Percentiles rank a stretch among this genome's conserved stretches.
These are phyloP conservation scores for Panurus biarmicus DNA, from an alignment of 2,113 vertebrate species.

Conservation along the genomic window DNA sequence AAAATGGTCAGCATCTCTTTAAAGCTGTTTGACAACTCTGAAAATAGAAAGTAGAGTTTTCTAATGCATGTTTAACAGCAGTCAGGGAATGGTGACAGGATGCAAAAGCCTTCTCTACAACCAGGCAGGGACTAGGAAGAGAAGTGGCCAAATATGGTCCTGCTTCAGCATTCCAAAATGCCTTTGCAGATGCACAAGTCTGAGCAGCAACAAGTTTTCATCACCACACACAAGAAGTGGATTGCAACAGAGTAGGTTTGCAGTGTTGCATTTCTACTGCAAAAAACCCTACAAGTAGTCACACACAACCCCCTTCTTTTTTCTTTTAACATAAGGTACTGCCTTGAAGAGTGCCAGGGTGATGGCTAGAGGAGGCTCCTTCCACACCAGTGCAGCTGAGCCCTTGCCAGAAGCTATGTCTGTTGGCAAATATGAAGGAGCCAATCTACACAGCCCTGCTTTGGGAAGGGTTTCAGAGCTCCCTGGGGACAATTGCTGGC, in stretches of 20 bases:
- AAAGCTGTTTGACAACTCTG: slow-evolving; percentile 5
- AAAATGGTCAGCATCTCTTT: slow-evolving; percentile 14
- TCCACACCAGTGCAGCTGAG: not conserved
- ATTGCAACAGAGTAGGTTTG: not conserved
- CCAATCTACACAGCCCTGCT: not conserved
- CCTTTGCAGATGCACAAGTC: not conserved
- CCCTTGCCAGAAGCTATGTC: not conserved
- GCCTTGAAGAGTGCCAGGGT: not conserved
- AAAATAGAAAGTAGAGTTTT: slow-evolving; percentile 52
- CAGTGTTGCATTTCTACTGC: not conserved
- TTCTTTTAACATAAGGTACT: not conserved
- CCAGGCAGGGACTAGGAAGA: not conserved
- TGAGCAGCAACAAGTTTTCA: not conserved
- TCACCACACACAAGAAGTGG: not conserved
- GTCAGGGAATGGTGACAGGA: slow-evolving; percentile 11
- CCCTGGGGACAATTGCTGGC: not conserved
- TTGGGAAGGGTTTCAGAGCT: not conserved
- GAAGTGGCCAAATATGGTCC: slow-evolving; percentile 68
- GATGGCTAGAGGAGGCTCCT: not conserved
- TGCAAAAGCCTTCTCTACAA: not conserved
- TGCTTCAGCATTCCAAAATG: slow-evolving; percentile 22
- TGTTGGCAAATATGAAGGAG: not conserved
- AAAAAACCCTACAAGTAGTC: not conserved
- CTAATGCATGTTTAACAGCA: not conserved
- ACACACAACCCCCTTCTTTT: rapidly evolving